Evolutionary conservation across 1,140 invertebrate genomes (phyloP).

Genomic region (Pogonomyrmex barbatus): DNA sequence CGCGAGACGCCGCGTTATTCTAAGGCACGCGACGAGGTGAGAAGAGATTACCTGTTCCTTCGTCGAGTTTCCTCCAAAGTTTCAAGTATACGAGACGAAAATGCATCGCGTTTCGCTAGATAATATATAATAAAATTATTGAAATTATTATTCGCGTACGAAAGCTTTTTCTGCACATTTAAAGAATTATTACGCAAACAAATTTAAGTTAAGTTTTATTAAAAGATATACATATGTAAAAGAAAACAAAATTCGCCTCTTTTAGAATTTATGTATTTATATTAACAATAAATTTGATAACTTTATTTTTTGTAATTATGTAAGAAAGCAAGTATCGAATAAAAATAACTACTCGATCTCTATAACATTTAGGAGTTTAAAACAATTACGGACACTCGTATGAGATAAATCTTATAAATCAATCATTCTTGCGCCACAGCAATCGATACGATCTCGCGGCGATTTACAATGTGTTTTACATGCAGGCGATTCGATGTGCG

Average conservation of each 20-base stretch:
- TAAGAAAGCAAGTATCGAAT: neutral
- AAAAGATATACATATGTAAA: neutral
- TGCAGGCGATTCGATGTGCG: constrained; percentile 21
- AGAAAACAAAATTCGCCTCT: neutral
- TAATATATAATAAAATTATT: neutral
- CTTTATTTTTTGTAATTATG: neutral
- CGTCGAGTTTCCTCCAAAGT: neutral
- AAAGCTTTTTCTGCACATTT: neutral
- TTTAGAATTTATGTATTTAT: neutral
- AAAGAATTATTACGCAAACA: neutral
- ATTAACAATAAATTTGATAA: neutral
- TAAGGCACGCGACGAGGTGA: neutral
- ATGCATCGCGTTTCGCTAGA: neutral
- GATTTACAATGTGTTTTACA: constrained; percentile 12
- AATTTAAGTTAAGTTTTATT: neutral
- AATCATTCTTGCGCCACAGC: neutral
- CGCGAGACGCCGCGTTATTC: neutral
- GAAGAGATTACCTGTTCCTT: neutral
- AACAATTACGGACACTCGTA: neutral
- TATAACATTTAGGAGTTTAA: neutral
- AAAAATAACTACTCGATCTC: neutral
- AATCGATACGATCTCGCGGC: constrained; percentile 15
- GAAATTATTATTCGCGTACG: neutral
- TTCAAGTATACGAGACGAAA: neutral
- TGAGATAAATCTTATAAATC: constrained; percentile 5